Evolutionary conservation across 2,888 invertebrate species (phyloP).

Genomic region (Sarcophaga rosellei): DNA sequence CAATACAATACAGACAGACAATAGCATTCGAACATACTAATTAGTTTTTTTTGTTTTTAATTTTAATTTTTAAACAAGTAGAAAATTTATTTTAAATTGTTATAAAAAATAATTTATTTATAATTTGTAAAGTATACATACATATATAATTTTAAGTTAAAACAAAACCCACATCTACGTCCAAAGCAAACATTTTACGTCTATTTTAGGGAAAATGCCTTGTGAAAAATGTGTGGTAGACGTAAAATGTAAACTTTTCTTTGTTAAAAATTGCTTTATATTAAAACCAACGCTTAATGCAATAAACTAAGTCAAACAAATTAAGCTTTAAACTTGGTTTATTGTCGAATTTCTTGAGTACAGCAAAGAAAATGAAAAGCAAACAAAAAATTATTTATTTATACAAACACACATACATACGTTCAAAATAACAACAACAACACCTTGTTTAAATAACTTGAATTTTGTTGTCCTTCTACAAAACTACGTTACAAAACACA

Average conservation of each 20-base stretch:
- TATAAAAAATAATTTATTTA: slow-evolving; percentile 37
- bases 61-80: slow-evolving; percentile 42
- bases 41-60: background rate
- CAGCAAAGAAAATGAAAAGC: slow-evolving; percentile 23
- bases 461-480: slow-evolving; percentile 56
- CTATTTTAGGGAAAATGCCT: background rate
- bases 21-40: slow-evolving; percentile 8
- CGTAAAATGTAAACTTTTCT: slow-evolving; percentile 15
- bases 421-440: background rate
- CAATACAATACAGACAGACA: slow-evolving; percentile 9
- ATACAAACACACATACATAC: slow-evolving; percentile 37
- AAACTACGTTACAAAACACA: background rate
- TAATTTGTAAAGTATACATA: slow-evolving; percentile 11
- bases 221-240: slow-evolving; percentile 29
- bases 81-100: slow-evolving; percentile 54
- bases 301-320: slow-evolving; percentile 26
- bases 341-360: slow-evolving; percentile 4
- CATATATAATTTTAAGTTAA: slow-evolving; percentile 50
- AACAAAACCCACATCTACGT: slow-evolving; percentile 16
- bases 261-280: slow-evolving; percentile 43
- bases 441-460: slow-evolving; percentile 48
- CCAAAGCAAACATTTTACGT: slow-evolving; percentile 28
- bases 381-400: slow-evolving; percentile 31
- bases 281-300: slow-evolving; percentile 45
- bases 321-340: slow-evolving; percentile 46